These are phyloP conservation scores for Lathamus discolor DNA, from an alignment of 2,113 vertebrate species.

Conservation along the genomic window DNA sequence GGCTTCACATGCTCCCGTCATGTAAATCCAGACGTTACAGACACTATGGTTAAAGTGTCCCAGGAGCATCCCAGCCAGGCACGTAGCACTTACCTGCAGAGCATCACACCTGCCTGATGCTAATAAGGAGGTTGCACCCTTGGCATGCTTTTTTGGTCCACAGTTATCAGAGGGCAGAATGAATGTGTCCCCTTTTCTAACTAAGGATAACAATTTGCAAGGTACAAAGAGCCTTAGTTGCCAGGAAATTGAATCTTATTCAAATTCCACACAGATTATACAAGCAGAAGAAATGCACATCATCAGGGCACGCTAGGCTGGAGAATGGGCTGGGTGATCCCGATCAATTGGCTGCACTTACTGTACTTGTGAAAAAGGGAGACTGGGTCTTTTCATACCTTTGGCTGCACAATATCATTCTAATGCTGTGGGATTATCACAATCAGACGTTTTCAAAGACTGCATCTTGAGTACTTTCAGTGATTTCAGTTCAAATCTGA, in stretches of 20 bases:
- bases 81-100: fast-evolving
- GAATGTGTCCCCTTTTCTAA: neutral
- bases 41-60: neutral
- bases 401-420: neutral
- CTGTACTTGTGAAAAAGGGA: neutral
- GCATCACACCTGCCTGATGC: neutral
- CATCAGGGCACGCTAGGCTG: neutral
- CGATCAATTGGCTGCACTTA: neutral
- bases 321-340: neutral
- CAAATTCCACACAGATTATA: neutral
- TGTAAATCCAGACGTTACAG: neutral
- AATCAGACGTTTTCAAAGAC: neutral
- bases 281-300: neutral
- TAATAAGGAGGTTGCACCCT: neutral
- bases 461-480: neutral
- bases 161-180: neutral
- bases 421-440: neutral
- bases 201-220: neutral
- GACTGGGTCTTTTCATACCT: neutral
- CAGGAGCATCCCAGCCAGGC: neutral
- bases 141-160: neutral
- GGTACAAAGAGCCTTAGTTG: neutral
- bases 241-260: constrained; percentile 44
- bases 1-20: neutral
- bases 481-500: neutral